phyloP scores from a whole-genome alignment of 1,140 invertebrate genomes.

The Lasioglossum baleicum region DNA sequence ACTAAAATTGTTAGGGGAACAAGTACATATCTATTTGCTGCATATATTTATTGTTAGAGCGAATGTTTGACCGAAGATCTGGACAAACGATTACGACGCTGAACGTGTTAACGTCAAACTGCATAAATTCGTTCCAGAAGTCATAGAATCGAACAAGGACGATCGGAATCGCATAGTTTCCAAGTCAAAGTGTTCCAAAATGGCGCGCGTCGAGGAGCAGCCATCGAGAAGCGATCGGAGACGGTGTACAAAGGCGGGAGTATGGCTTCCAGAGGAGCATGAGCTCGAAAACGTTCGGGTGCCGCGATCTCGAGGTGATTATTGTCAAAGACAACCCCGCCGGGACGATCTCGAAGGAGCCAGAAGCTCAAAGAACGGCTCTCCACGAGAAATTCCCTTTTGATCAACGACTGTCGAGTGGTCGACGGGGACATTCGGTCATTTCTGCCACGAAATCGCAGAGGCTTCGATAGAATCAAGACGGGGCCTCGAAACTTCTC shows the following conservation, averaged over 20 bases:
- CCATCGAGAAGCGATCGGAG: neutral
- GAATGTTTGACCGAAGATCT: too few species aligned
- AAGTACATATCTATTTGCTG: too few species aligned
- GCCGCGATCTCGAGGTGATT: slow-evolving; percentile 8
- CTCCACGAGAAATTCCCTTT: slow-evolving; percentile 46
- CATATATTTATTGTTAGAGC: too few species aligned
- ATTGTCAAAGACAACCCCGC: slow-evolving; percentile 38
- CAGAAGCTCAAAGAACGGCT: slow-evolving; percentile 41
- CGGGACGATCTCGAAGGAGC: slow-evolving; percentile 35
- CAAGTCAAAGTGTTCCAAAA: neutral
- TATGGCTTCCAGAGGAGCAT: too few species aligned
- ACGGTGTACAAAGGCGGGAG: too few species aligned
- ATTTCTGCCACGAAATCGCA: neutral
- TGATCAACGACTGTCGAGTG: slow-evolving; percentile 52
- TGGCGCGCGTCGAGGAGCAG: neutral
- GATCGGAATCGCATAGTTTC: too few species aligned
- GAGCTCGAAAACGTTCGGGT: neutral
- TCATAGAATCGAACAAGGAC: too few species aligned
- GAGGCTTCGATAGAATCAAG: neutral
- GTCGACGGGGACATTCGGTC: neutral
- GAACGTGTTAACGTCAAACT: too few species aligned
- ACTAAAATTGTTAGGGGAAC: too few species aligned
- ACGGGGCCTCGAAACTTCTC: too few species aligned
- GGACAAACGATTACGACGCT: too few species aligned
- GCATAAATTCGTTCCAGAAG: too few species aligned